Conservation (phyloP, 1,140 invertebrate species). For the Phocides pigmalion region DNA sequence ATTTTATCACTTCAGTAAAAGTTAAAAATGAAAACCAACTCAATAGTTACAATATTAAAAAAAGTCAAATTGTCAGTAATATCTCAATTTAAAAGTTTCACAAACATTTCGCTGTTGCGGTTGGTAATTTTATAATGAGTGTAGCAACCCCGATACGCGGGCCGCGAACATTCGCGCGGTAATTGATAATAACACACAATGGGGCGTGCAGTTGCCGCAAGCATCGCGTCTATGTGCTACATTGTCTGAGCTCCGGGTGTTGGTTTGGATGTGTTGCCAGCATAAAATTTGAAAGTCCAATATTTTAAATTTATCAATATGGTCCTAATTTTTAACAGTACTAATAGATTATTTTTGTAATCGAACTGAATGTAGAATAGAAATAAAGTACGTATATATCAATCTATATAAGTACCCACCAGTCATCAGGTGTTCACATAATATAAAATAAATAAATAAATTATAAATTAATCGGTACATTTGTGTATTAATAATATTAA, state of each 20-base stretch:
- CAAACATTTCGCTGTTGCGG: constrained; percentile 39
- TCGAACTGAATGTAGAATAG: too few species aligned
- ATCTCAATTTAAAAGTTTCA: constrained; percentile 37
- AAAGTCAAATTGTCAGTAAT: constrained; percentile 14
- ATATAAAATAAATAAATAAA: too few species aligned
- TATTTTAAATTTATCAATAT: neutral
- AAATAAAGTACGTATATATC: too few species aligned
- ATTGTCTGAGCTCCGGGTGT: constrained; percentile 35
- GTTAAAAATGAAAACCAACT: too few species aligned
- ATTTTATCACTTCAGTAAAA: too few species aligned
- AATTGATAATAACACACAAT: constrained; percentile 80
- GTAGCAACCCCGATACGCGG: constrained; percentile 52
- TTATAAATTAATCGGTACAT: too few species aligned
- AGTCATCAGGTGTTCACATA: too few species aligned
- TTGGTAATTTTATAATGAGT: constrained; percentile 55
- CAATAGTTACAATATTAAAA: neutral
- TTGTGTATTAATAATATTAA: too few species aligned
- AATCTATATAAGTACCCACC: too few species aligned
- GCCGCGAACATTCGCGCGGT: constrained; percentile 53
- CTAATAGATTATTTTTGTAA: constrained; percentile 5
- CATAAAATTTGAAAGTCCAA: constrained; percentile 8
- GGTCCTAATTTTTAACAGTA: constrained; percentile 3
- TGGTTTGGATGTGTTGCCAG: constrained; percentile 38
- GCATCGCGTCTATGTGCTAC: constrained; percentile 53
- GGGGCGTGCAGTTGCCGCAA: constrained; percentile 74